Evolutionary conservation across 1,140 invertebrate species (phyloP).

Genomic region (Chelonus insularis): DNA sequence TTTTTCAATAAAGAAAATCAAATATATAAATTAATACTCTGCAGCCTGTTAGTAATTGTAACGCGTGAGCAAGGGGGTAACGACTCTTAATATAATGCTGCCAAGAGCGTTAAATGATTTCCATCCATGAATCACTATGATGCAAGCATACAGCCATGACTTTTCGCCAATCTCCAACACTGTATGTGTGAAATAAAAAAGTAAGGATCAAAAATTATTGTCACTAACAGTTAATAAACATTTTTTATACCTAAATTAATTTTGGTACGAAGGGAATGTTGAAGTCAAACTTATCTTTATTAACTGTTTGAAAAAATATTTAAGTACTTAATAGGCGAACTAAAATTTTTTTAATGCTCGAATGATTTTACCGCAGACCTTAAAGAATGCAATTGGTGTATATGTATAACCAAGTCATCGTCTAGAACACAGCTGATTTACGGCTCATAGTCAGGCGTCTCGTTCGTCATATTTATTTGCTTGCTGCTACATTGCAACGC

Average conservation of each 20-base stretch:
- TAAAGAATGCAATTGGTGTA: not conserved
- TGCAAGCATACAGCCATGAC: constrained; percentile 11
- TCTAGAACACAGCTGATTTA: constrained; percentile 26
- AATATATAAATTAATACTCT: constrained; percentile 1
- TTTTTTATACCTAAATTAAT: too few relatives aligned
- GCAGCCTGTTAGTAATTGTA: constrained; percentile 22
- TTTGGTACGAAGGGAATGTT: too few relatives aligned
- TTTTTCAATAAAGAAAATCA: not conserved
- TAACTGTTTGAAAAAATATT: not conserved
- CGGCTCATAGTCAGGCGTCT: constrained; percentile 21
- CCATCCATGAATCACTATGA: constrained; percentile 30
- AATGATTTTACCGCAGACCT: not conserved
- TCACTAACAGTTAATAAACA: too few relatives aligned
- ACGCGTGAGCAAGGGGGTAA: constrained; percentile 24
- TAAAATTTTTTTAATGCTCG: not conserved
- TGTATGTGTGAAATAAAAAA: not conserved
- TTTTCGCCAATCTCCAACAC: constrained; percentile 19
- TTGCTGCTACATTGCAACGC: constrained; percentile 26
- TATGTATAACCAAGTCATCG: constrained; percentile 5
- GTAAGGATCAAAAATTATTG: too few relatives aligned
- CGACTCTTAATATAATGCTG: constrained; percentile 30
- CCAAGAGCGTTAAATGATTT: constrained; percentile 31
- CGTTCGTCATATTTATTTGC: constrained; percentile 33
- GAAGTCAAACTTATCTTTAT: too few relatives aligned
- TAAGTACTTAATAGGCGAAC: not conserved